Percentiles rank a stretch among this genome's conserved stretches.
phyloP scores from a whole-genome alignment of 2,113 vertebrate genomes.

The Hemiprocne comata region DNA sequence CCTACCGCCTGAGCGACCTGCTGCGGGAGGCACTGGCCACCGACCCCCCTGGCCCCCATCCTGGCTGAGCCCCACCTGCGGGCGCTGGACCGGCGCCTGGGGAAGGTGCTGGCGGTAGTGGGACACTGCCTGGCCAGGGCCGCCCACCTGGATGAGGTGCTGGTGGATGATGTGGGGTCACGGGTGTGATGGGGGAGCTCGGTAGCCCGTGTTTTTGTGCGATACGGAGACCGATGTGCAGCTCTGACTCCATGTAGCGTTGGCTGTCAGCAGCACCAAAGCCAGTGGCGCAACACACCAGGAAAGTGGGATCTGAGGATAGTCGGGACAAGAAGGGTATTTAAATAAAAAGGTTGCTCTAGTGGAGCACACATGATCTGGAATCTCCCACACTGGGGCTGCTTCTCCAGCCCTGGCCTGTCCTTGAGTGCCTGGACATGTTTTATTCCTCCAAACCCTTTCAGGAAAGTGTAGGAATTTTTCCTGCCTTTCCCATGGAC shows the following conservation, averaged over 20 bases:
- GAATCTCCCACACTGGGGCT: neutral
- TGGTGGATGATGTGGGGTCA: neutral
- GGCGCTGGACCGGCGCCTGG: slow-evolving; percentile 74
- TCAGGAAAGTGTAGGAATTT: neutral
- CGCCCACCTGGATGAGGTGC: neutral
- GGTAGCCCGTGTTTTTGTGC: rapidly evolving
- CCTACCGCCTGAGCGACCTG: slow-evolving; percentile 76
- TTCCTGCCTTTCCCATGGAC: neutral
- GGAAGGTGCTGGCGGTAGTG: slow-evolving; percentile 56
- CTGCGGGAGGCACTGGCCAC: slow-evolving; percentile 75
- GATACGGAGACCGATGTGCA: rapidly evolving
- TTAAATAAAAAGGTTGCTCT: slow-evolving; percentile 54
- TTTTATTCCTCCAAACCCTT: neutral
- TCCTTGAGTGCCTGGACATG: rapidly evolving
- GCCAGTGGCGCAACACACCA: rapidly evolving
- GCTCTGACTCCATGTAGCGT: rapidly evolving
- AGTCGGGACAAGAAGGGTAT: neutral
- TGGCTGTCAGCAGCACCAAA: rapidly evolving
- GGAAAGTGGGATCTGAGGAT: neutral
- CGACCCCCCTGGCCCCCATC: slow-evolving; percentile 76
- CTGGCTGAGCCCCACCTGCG: slow-evolving; percentile 77
- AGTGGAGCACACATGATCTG: neutral
- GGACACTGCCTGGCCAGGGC: slow-evolving; percentile 27
- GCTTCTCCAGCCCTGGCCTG: neutral
- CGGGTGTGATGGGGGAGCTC: neutral